Evolutionary conservation across 2,797 vertebrate genomes (phyloP).

Genomic region (Cirrhinus molitorella): DNA sequence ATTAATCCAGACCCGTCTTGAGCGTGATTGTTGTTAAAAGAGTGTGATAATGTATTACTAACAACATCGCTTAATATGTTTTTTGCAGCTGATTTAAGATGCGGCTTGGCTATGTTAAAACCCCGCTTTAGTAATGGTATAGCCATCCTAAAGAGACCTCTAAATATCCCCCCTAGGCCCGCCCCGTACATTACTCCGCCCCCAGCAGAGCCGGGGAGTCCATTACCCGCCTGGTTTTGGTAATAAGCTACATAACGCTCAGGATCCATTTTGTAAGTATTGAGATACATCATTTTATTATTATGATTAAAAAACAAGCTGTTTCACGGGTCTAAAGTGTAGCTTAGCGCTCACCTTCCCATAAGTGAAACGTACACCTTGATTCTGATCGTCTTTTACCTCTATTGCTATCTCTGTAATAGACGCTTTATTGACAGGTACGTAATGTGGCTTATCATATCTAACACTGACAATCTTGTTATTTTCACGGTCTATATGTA

Average conservation of each 20-base stretch:
- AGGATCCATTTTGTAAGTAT: not conserved
- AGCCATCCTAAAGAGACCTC: not conserved
- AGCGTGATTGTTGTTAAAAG: not conserved
- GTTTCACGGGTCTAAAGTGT: too few species aligned
- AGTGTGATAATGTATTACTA: not conserved
- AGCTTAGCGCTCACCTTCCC: not conserved
- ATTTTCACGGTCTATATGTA: not conserved
- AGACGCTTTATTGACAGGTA: too few species aligned
- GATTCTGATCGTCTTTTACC: too few species aligned
- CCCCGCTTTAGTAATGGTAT: not conserved
- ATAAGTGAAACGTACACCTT: not conserved
- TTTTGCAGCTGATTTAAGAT: not conserved
- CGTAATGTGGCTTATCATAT: not conserved
- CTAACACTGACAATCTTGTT: not conserved
- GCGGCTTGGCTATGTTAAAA: not conserved
- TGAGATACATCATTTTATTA: not conserved
- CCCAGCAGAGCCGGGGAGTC: not conserved
- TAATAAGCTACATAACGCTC: not conserved
- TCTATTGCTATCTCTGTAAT: too few species aligned
- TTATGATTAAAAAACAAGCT: too few species aligned
- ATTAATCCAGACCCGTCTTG: not conserved
- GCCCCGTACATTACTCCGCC: not conserved
- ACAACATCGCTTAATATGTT: not conserved
- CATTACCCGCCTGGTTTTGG: not conserved
- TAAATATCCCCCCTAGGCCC: accelerated